Evolutionary conservation across 2,888 invertebrate genomes (phyloP), one percentile per base, ranked within the genome.

Genomic region (Biston betularia): DNA sequence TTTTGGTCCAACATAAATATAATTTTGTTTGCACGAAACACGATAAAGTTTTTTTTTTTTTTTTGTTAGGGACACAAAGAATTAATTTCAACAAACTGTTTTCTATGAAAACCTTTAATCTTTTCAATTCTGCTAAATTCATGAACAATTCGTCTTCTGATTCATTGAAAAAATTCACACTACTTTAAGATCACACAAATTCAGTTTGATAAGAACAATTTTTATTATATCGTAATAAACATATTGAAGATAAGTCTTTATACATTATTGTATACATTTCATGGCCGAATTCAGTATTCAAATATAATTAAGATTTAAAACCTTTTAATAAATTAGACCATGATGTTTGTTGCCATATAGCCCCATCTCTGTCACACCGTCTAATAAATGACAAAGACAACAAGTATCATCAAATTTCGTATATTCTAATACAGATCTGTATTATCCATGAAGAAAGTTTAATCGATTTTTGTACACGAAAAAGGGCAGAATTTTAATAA

Each of bases 221-320:
- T 49, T 35, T 35, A 55, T 59, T 35, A 15, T 46, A 35, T 55
- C 60, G 63, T 55, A 55, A 58, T 42, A 53, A 66, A 66, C 52
- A 67, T 63, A 52, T 66, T 67, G 49, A 55, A 65, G 49, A 53
- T 54, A 56, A 69, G 67, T 71, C 68, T 74, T 72, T 61, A 66
- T 66, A 74, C 42, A 70, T 77, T 75, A 75, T 74, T 81, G 79
- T 79, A 78, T 80, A 80, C 76, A 48, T 77, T 72, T 68, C 55
- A 70, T 76, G 76, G 77, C 76, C 78, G 74, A 80, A 72, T 71
- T 70, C 71, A 70, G 33, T 76, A 54, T 62, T 55, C 59, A 63
- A 46, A n/a, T 49, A 44, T 55, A 59, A 59, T 56, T 35, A 44
- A 45, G 35, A 59, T 59, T 60, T 44, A 49, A 57, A 33, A 44